Conservation (phyloP, 2,797 vertebrate species). For the Forpus xanthops region DNA sequence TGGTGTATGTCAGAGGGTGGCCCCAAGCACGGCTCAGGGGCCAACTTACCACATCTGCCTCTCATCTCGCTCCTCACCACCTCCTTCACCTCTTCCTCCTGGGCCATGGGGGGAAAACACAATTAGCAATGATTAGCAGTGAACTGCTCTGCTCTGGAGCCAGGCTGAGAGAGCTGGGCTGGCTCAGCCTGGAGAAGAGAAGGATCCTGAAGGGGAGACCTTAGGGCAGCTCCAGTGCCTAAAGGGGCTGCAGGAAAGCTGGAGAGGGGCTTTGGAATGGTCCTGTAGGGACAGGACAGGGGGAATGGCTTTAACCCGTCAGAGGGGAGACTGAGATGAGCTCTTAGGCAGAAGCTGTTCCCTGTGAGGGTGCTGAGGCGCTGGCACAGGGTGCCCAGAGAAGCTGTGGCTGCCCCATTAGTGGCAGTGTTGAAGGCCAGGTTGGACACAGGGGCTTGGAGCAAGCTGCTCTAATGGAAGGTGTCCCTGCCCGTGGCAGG, state of each 20-base stretch:
- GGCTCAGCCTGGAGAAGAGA: background rate
- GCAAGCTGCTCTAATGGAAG: background rate
- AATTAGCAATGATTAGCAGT: background rate
- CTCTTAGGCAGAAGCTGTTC: no score
- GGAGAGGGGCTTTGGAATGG: no score
- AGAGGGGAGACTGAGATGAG: no score
- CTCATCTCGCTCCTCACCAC: conserved; percentile 82
- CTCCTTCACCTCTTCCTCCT: conserved; percentile 88
- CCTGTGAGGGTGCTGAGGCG: no score
- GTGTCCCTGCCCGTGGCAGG: no score
- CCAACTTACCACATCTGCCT: conserved; percentile 83
- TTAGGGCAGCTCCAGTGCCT: no score
- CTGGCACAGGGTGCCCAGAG: no score
- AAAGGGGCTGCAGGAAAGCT: no score
- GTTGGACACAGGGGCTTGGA: background rate
- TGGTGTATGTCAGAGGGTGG: background rate
- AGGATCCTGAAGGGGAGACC: background rate
- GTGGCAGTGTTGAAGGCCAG: no score
- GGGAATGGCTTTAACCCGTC: no score
- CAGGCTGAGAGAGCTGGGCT: background rate
- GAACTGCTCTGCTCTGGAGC: background rate
- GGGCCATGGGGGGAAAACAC: accelerated
- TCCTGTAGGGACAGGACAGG: no score
- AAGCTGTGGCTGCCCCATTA: no score
- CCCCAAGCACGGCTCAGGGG: accelerated